Evolutionary conservation across 2,113 vertebrate species (phyloP), one percentile per base, ranked within the genome.

Genomic region (Recurvirostra avosetta): DNA sequence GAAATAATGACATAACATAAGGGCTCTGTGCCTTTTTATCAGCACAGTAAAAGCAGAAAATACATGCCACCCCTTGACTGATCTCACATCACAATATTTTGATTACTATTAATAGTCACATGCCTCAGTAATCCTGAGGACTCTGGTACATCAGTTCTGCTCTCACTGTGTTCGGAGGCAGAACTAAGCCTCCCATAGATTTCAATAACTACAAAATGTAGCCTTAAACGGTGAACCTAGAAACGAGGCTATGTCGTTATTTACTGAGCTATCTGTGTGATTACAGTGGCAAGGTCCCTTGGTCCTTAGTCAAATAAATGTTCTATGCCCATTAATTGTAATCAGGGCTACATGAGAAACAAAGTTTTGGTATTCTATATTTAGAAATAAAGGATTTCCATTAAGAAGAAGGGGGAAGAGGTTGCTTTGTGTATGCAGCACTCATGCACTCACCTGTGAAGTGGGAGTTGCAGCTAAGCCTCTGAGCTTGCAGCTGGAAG

Each of bases 81-180:
- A 63, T 81, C 59, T 91, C 75, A 68, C 36, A 88, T 96, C 55
- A 87, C 50, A 89, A 61, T 86, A 80, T 89, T 95, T 96, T 88
- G 70, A 86, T 94, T 90, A 52, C 27, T 78, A 3, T 70, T 86
- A 76, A 76, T 67, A 89, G 66, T 86, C 56, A 61, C 17, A 40
- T 89, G 36, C 52, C 56, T 93, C 65, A 86, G 40, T 78, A 86
- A 77, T 50, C 56, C 77, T 66, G 47, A 92, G 61, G 53, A 52
- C 76, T 74, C 40, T 67, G 19, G 15, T 61, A 22, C 12, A 47
- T 65, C 56, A 73, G 34, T 70, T 27, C 34, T 88, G 18, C 6
- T 81, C n/a, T 62, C 29, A 36, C 66, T 83, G 41, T 3, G 1
- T 59, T 74, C 2, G 3, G 32, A 36, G 84, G 40, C 45, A 88